phyloP scores from a whole-genome alignment of 2,888 invertebrate genomes.

The Allophyes oxyacanthae region DNA sequence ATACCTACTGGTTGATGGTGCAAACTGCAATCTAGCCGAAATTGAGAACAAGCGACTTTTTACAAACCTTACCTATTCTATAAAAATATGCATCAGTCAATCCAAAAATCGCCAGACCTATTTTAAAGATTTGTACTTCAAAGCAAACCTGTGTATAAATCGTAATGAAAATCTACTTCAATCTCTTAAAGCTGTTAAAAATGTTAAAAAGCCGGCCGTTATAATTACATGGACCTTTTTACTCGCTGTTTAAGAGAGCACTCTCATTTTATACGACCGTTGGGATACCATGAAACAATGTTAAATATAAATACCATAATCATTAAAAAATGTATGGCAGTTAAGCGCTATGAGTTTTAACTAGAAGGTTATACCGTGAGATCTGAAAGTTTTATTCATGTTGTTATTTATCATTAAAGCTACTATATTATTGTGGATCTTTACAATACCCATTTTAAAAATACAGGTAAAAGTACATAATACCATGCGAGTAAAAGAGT shows the following conservation, averaged over 20 bases:
- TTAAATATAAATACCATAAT: slow-evolving; percentile 59
- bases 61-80: not conserved
- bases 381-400: slow-evolving; percentile 44
- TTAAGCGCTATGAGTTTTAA: slow-evolving; percentile 31
- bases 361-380: slow-evolving; percentile 37
- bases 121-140: slow-evolving; percentile 47
- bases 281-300: slow-evolving; percentile 55
- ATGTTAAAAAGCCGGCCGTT: slow-evolving; percentile 61
- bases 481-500: too few species aligned
- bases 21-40: too few species aligned
- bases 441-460: too few species aligned
- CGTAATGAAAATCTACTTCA: slow-evolving; percentile 59
- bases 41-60: too few species aligned
- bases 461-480: too few species aligned
- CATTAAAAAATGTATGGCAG: slow-evolving; percentile 54
- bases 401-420: slow-evolving; percentile 42
- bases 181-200: slow-evolving; percentile 58
- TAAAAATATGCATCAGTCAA: slow-evolving; percentile 26
- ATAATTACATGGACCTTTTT: slow-evolving; percentile 65
- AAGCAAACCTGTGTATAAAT: slow-evolving; percentile 46
- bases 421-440: too few species aligned
- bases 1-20: too few species aligned
- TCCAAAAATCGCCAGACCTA: slow-evolving; percentile 26
- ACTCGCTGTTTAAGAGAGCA: slow-evolving; percentile 57
- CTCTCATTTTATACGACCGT: slow-evolving; percentile 57